Conservation (phyloP, 2,113 vertebrate genomes). For the Falco punctatus region DNA sequence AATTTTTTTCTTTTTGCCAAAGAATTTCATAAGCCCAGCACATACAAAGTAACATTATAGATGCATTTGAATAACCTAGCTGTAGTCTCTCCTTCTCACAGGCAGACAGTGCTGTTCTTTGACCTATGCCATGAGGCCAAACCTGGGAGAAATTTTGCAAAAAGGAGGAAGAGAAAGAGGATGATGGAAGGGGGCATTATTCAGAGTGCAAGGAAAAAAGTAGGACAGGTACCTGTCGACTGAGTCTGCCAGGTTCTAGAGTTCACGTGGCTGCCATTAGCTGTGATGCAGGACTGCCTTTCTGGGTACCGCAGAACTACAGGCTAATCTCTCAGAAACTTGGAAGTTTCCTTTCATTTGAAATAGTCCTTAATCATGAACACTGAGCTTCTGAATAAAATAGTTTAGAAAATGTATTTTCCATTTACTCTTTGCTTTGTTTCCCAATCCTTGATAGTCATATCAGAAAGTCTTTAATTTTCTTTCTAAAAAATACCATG, state of each 20-base stretch:
- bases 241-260: background rate
- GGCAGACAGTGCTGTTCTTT: background rate
- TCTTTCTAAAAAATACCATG: background rate
- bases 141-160: background rate
- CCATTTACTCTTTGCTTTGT: background rate
- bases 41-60: background rate
- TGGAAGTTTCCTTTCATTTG: background rate
- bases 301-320: background rate
- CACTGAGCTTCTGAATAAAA: background rate
- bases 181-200: background rate
- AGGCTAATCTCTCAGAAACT: background rate
- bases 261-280: background rate
- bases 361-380: background rate
- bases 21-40: background rate
- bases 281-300: background rate
- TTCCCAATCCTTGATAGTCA: background rate
- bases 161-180: background rate
- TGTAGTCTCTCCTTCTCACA: background rate
- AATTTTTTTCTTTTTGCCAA: background rate
- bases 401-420: background rate
- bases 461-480: background rate
- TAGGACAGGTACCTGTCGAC: background rate
- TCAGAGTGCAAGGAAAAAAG: background rate
- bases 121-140: background rate
- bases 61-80: background rate